Evolutionary conservation across 2,113 vertebrate species (phyloP).

Genomic region (Chlorodrepanis virens): DNA sequence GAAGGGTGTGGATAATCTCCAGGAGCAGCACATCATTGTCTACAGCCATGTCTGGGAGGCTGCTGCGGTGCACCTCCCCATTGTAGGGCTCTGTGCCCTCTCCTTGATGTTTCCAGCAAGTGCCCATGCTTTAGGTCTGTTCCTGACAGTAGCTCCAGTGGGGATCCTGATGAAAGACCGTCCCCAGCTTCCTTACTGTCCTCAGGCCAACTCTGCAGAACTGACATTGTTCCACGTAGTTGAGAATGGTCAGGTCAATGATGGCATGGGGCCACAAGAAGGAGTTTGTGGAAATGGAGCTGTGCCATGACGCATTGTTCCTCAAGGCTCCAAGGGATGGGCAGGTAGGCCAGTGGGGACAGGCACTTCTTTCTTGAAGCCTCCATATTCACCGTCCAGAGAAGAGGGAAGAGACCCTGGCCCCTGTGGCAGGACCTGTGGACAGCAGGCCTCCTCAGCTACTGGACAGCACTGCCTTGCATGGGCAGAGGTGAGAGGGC

Average conservation of each 20-base stretch:
- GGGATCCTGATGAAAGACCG: background rate
- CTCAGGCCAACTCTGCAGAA: background rate
- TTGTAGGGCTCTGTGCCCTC: background rate
- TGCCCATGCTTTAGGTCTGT: accelerated
- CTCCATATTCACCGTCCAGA: background rate
- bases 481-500: no score
- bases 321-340: background rate
- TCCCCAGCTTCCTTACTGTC: background rate
- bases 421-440: background rate
- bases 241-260: background rate
- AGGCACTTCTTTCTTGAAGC: no score
- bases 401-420: background rate
- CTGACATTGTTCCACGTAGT: background rate
- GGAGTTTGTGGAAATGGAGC: background rate
- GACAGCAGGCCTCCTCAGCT: background rate
- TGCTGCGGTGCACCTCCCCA: background rate
- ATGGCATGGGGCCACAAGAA: background rate
- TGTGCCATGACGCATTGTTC: background rate
- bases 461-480: background rate
- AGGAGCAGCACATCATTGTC: background rate
- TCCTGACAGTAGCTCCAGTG: background rate
- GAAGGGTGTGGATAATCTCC: background rate
- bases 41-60: background rate
- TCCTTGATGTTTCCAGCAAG: background rate
- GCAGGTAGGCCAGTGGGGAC: background rate